A percentile compares a stretch with the other conserved stretches of the same genome.
Evolutionary conservation across 2,113 vertebrate genomes (phyloP).

Genomic region (Hystrix brachyura): DNA sequence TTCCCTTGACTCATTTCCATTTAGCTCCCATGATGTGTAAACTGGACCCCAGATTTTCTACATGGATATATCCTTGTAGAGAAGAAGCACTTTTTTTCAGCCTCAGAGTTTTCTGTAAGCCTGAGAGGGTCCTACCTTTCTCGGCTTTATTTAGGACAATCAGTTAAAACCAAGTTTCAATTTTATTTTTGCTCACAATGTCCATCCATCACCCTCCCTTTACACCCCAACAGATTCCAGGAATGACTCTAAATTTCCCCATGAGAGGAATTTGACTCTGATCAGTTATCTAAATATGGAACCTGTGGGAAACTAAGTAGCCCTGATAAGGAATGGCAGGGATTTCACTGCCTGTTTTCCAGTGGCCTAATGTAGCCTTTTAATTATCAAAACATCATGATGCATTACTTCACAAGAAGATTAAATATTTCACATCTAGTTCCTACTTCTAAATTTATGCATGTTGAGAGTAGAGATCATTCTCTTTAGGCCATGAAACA

Average conservation of each 20-base stretch:
- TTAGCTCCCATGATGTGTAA: not conserved
- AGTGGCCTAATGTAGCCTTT: not conserved
- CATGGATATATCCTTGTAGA: not conserved
- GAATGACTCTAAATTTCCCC: not conserved
- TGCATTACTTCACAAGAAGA: slow-evolving; percentile 74
- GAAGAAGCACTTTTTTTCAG: not conserved
- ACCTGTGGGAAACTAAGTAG: not conserved
- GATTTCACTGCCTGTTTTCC: not conserved
- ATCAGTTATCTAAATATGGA: not conserved
- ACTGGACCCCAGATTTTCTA: not conserved
- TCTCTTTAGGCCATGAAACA: slow-evolving; percentile 72
- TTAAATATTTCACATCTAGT: slow-evolving; percentile 51
- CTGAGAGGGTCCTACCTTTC: not conserved
- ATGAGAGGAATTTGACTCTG: slow-evolving; percentile 14
- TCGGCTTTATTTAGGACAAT: not conserved
- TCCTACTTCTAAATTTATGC: slow-evolving; percentile 78
- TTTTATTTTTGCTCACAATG: not conserved
- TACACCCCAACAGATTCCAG: not conserved
- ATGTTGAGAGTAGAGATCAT: slow-evolving; percentile 39
- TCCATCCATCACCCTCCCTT: not conserved
- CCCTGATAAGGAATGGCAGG: not conserved
- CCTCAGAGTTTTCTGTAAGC: not conserved
- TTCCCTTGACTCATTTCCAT: not conserved
- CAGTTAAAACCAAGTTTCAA: not conserved
- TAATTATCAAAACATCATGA: slow-evolving; percentile 76